Percentiles rank a stretch among this genome's conserved stretches.
These are phyloP conservation scores for Drymonia ruficornis DNA, from an alignment of 2,888 invertebrate genomes.

Conservation along the genomic window DNA sequence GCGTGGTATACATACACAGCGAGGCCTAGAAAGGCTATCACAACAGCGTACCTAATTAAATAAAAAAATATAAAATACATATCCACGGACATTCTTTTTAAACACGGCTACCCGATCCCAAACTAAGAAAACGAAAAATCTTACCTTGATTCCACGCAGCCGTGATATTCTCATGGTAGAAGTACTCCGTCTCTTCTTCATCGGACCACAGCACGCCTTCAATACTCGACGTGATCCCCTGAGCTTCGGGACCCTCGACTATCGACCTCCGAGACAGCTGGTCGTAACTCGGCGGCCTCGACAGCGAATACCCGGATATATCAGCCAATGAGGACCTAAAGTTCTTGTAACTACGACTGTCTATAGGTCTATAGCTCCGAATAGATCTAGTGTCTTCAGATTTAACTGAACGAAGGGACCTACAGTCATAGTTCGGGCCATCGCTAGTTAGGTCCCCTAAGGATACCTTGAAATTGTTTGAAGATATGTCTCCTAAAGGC, in stretches of 20 bases:
- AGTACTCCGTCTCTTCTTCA: slow-evolving; percentile 81
- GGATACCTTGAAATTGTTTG: slow-evolving; percentile 79
- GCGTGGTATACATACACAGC: background rate
- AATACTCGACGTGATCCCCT: slow-evolving; percentile 78
- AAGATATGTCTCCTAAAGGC: slow-evolving; percentile 75
- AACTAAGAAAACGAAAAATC: no score
- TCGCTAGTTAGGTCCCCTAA: slow-evolving; percentile 71
- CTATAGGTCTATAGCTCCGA: slow-evolving; percentile 71
- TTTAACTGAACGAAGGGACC: slow-evolving; percentile 67
- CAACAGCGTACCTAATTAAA: background rate
- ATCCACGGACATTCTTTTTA: no score
- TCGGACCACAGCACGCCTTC: slow-evolving; percentile 83
- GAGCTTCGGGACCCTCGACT: slow-evolving; percentile 67
- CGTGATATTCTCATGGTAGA: slow-evolving; percentile 79
- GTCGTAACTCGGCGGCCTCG: slow-evolving; percentile 77
- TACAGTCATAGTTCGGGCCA: slow-evolving; percentile 65
- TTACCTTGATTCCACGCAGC: slow-evolving; percentile 81
- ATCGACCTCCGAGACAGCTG: slow-evolving; percentile 76
- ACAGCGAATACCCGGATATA: slow-evolving; percentile 63
- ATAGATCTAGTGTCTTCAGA: slow-evolving; percentile 69
- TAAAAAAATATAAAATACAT: no score
- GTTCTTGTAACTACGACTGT: slow-evolving; percentile 76
- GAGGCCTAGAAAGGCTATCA: slow-evolving; percentile 27
- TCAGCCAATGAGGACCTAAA: slow-evolving; percentile 75
- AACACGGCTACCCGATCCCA: no score